These are phyloP conservation scores for Alviniconcha strummeri DNA, from an alignment of 2,888 invertebrate genomes.

Conservation along the genomic window DNA sequence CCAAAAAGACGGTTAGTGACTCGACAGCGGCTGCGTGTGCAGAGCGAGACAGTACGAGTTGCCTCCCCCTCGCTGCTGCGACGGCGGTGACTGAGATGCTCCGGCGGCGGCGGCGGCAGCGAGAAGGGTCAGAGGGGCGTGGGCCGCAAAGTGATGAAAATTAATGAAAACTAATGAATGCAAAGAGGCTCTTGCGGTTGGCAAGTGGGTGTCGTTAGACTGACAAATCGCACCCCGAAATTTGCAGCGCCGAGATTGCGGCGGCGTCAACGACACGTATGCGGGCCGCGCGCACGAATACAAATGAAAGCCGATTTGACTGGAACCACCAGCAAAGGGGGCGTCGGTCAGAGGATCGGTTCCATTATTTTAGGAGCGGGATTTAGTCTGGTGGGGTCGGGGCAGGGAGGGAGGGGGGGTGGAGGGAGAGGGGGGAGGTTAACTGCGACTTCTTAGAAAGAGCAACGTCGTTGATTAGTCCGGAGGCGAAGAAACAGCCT, in stretches of 20 bases:
- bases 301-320: conserved; percentile 17
- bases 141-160: conserved; percentile 17
- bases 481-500: not conserved
- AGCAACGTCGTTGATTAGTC: not conserved
- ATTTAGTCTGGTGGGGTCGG: too few species aligned
- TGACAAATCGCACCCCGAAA: conserved; percentile 23
- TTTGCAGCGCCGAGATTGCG: conserved; percentile 6
- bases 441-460: not conserved
- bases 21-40: not conserved
- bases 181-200: not conserved
- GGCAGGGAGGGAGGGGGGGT: not conserved
- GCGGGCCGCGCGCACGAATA: not conserved
- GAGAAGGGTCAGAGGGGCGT: not conserved
- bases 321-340: not conserved
- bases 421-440: not conserved
- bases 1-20: too few species aligned
- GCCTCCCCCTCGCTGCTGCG: too few species aligned
- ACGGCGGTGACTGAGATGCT: too few species aligned
- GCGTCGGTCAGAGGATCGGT: too few species aligned
- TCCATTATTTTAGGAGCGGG: too few species aligned
- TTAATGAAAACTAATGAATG: conserved; percentile 24
- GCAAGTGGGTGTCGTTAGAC: not conserved
- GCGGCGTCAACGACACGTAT: not conserved
- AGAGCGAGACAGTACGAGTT: not conserved
- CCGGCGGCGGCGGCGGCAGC: not conserved